Conservation (phyloP, 2,797 vertebrate species). For the Salarias fasciatus region DNA sequence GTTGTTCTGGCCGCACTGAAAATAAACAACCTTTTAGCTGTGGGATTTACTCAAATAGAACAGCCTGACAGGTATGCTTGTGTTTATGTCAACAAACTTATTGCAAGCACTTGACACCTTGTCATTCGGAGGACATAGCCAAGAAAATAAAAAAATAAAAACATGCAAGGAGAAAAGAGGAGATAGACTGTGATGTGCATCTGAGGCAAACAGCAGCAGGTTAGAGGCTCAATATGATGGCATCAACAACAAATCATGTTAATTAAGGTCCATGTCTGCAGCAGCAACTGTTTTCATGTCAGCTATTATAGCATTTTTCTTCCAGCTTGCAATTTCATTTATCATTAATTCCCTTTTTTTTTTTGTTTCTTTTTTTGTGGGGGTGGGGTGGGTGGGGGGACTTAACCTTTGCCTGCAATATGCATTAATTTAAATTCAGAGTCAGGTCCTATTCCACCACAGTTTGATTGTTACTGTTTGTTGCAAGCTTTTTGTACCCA, state of each 20-base stretch:
- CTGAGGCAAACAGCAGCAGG: constrained; percentile 33
- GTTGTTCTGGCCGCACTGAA: background rate
- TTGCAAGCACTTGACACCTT: constrained; percentile 38
- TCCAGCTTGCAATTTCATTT: constrained; percentile 17
- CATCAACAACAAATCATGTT: constrained; percentile 55
- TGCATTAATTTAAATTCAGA: constrained; percentile 47
- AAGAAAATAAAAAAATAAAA: constrained; percentile 9
- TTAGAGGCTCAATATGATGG: constrained; percentile 34
- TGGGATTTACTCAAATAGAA: constrained; percentile 38
- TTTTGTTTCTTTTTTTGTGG: too few species aligned
- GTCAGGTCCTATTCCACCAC: constrained; percentile 27
- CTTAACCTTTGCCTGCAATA: constrained; percentile 50
- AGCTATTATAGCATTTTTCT: constrained; percentile 29
- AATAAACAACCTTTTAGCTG: constrained; percentile 37
- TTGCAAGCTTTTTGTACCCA: background rate
- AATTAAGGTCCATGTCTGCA: too few species aligned
- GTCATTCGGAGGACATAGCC: constrained; percentile 19
- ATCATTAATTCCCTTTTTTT: background rate
- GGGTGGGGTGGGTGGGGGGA: too few species aligned
- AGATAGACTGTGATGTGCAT: constrained; percentile 12
- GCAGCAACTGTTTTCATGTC: constrained; percentile 28
- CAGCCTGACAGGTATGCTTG: constrained; percentile 39
- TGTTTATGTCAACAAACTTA: constrained; percentile 35
- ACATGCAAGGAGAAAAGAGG: constrained; percentile 4
- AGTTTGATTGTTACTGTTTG: constrained; percentile 37